Percentiles rank a stretch among this genome's conserved stretches.
These are phyloP conservation scores for Rhynchopsitta pachyrhyncha DNA, from an alignment of 2,113 vertebrate species.

Conservation along the genomic window DNA sequence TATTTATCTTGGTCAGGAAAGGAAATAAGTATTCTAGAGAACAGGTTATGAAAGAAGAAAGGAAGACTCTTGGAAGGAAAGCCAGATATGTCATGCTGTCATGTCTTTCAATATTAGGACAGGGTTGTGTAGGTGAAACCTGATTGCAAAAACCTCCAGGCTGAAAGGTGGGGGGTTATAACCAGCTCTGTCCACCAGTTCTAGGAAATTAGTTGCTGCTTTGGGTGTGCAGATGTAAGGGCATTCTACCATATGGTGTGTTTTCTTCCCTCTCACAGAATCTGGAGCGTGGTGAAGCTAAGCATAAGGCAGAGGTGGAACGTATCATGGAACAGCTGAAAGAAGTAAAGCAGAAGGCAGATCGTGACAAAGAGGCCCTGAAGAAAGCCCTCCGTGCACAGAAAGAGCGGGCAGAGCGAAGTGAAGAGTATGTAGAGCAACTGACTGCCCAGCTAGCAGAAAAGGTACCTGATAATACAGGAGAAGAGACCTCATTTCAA, in stretches of 20 bases:
- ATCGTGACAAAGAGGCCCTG: slow-evolving; percentile 82
- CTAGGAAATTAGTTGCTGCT: background rate
- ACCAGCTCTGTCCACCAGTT: background rate
- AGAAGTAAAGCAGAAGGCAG: slow-evolving; percentile 75
- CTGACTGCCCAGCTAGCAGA: slow-evolving; percentile 81
- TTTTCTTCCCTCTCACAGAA: slow-evolving; percentile 69
- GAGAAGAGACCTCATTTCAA: background rate
- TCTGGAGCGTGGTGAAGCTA: slow-evolving; percentile 79
- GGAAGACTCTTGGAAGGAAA: background rate
- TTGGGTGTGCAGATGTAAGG: background rate
- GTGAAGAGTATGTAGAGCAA: slow-evolving; percentile 79
- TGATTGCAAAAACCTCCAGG: background rate
- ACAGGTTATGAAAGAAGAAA: background rate
- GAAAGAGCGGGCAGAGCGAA: slow-evolving; percentile 84
- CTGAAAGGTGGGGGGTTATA: background rate
- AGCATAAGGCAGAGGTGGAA: slow-evolving; percentile 80
- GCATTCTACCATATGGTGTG: background rate
- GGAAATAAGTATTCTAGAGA: background rate
- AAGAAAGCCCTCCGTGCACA: slow-evolving; percentile 84
- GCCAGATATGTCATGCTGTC: background rate
- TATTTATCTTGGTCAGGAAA: background rate
- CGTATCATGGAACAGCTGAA: slow-evolving; percentile 76
- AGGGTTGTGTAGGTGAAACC: background rate
- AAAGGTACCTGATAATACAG: slow-evolving; percentile 72
- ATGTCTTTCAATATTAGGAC: background rate